Evolutionary conservation across 2,888 invertebrate genomes (phyloP).

Genomic region (Brachyopa scutellaris): DNA sequence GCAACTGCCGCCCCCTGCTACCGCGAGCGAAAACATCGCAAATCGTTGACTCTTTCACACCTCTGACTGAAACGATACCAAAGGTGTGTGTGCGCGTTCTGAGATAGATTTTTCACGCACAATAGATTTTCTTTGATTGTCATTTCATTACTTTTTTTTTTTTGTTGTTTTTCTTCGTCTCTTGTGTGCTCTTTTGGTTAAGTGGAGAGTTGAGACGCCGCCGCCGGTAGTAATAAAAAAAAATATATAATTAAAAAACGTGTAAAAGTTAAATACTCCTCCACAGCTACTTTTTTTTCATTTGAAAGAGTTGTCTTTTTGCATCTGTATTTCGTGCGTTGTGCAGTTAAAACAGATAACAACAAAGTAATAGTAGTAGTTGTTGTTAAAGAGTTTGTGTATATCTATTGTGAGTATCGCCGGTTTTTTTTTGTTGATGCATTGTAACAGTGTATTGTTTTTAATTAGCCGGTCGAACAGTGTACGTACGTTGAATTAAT

Average conservation of each 20-base stretch:
- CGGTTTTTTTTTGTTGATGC: too few relatives aligned
- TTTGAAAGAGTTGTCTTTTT: conserved; percentile 13
- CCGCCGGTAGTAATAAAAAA: conserved; percentile 9
- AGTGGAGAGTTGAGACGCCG: conserved; percentile 8
- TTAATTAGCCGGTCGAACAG: conserved; percentile 58
- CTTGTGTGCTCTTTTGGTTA: neutral
- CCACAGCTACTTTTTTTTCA: conserved; percentile 20
- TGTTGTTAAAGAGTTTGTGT: conserved; percentile 13
- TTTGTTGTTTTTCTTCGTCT: neutral
- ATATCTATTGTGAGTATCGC: conserved; percentile 28
- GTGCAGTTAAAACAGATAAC: neutral
- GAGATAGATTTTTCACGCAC: conserved; percentile 17
- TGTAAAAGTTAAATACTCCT: neutral
- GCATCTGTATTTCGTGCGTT: conserved; percentile 11
- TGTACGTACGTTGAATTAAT: conserved; percentile 6
- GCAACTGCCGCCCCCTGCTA: too few relatives aligned
- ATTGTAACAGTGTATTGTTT: conserved; percentile 46
- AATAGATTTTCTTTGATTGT: conserved; percentile 5
- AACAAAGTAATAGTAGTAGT: conserved; percentile 5
- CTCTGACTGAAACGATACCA: too few relatives aligned
- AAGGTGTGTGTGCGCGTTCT: conserved; percentile 18
- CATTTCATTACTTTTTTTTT: neutral
- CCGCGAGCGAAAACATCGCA: conserved; percentile 10
- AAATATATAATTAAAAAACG: neutral
- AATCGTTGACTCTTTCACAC: conserved; percentile 30